These are phyloP conservation scores for Proterorhinus semilunaris DNA, from an alignment of 2,113 vertebrate species.

Conservation along the genomic window DNA sequence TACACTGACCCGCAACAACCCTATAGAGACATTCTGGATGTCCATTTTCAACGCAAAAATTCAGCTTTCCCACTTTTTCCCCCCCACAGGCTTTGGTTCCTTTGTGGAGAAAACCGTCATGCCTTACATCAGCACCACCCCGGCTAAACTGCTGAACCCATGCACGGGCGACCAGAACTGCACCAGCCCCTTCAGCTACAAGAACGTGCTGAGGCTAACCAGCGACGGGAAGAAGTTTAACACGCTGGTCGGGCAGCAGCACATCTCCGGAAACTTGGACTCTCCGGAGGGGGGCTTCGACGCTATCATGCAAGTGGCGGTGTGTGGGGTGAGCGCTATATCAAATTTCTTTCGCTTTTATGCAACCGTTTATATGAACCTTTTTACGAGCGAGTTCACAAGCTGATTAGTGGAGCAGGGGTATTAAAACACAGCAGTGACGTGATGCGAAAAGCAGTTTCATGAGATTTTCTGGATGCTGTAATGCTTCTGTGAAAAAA, in stretches of 20 bases:
- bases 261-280: conserved; percentile 97
- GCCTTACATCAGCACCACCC: conserved; percentile 98
- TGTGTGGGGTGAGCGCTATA: conserved; percentile 86
- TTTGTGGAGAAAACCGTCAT: conserved; percentile 99
- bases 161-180: conserved; percentile 94
- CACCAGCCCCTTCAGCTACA: conserved; percentile 98
- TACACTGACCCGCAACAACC: conserved; percentile 16
- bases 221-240: conserved; percentile 85
- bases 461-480: not conserved
- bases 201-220: conserved; percentile 94
- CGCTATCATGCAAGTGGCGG: conserved; percentile 98
- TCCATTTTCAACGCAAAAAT: not conserved
- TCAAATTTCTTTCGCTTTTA: not conserved
- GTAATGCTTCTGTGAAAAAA: not conserved
- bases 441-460: not conserved
- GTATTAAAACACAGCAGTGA: conserved; percentile 3
- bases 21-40: not conserved
- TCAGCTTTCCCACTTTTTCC: too few relatives aligned
- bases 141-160: conserved; percentile 92
- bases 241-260: conserved; percentile 89
- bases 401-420: conserved; percentile 21
- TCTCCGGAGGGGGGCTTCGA: conserved; percentile 98
- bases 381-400: conserved; percentile 38
- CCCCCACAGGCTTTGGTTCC: conserved; percentile 87
- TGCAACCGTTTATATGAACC: conserved; percentile 21